Base-by-base conservation (phyloP, 2,888 invertebrate species). In the Seira musarum region DNA sequence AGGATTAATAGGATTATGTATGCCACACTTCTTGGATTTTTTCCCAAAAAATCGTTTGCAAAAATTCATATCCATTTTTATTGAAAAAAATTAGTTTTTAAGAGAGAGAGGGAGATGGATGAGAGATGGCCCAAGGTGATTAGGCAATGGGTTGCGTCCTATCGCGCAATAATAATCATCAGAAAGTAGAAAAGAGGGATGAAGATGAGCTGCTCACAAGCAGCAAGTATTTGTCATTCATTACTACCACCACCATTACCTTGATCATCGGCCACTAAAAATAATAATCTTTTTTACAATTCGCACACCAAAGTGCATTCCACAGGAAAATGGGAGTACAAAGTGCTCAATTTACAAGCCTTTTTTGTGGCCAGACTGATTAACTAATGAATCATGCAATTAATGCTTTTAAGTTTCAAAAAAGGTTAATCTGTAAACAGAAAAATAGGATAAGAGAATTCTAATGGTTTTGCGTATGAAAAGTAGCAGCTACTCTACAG, bases 51-150 rank as follows among this genome's bases (percentile, higher is more conserved):
- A 53, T 8, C 17, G 3, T 13, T 53, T 53, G 53, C 8, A 30
- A 53, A 53, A 53, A 13, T 53, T 53, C 53, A 30, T 30, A 30
- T 53, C 53, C 15, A 53, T 53, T 53, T 53, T 53, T 53, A 53
- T 53, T 17, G 53, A 53, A 53, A 53, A 8, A 53, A 53, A 30
- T 30, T 30, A 30, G 30, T 8, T 30, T 30, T 30, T 30, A 30
- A 53, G 53, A 8, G 53, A n/a, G 53, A 53, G 15, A 53, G 53
- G 53, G 53, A 76, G 68, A 76, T 76, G 49, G 63, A 68, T 76
- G 69, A 76, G 67, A 76, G 76, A 69, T 76, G 76, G 68, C 76
- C 69, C 76, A 76, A 76, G 76, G 68, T 75, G 75, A 76, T 76
- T 76, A 63, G 76, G 76, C 69, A 76, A 76, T 69, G 64, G 35